These are phyloP conservation scores for Silurus lanzhouensis DNA, from an alignment of 2,797 vertebrate genomes.

Conservation along the genomic window DNA sequence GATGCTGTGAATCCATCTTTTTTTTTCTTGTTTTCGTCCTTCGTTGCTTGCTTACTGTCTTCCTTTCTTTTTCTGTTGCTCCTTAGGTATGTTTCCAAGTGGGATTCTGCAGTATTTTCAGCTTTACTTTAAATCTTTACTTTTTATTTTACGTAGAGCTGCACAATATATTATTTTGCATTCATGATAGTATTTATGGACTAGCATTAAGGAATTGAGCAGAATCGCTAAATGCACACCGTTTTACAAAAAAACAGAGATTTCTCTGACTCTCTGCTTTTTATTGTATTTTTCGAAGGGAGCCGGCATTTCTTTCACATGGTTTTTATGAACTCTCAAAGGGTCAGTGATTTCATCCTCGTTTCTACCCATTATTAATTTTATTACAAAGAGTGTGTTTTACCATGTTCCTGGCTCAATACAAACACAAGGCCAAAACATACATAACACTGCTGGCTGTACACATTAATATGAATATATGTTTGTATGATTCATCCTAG, in stretches of 20 bases:
- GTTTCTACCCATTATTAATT: conserved; percentile 69
- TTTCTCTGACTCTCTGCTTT: conserved; percentile 28
- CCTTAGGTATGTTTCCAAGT: conserved; percentile 41
- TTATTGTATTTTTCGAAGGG: conserved; percentile 56
- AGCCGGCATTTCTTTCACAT: conserved; percentile 56
- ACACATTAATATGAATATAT: conserved; percentile 73
- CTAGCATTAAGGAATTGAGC: conserved; percentile 58
- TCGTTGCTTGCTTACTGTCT: background rate
- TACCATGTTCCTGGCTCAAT: conserved; percentile 44
- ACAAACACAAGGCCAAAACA: conserved; percentile 51
- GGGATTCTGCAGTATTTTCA: conserved; percentile 52
- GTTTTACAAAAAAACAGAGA: conserved; percentile 33
- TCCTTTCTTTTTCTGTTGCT: conserved; percentile 15
- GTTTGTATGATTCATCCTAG: conserved; percentile 73
- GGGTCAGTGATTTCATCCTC: conserved; percentile 58
- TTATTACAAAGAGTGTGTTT: conserved; percentile 61
- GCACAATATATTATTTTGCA: conserved; percentile 49
- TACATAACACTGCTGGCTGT: conserved; percentile 65
- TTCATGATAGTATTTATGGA: conserved; percentile 62
- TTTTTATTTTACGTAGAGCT: conserved; percentile 26
- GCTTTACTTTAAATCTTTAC: conserved; percentile 31
- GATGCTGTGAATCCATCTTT: conserved; percentile 65
- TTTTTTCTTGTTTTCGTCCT: background rate
- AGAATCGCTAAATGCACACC: conserved; percentile 56
- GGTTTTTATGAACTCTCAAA: conserved; percentile 56